phyloP scores from a whole-genome alignment of 1,140 invertebrate genomes.

The Mamestra configurata region DNA sequence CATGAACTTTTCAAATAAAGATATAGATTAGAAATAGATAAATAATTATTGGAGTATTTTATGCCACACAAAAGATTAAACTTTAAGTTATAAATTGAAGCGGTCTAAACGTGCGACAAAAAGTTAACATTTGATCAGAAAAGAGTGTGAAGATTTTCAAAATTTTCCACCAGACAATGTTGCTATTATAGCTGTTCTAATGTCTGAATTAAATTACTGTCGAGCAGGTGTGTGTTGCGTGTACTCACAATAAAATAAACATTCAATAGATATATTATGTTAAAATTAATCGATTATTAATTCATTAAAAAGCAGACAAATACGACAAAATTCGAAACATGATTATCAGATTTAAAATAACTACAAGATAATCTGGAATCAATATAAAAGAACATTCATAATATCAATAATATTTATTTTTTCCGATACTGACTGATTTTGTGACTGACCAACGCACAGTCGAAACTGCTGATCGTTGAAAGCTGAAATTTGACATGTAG shows the following conservation, averaged over 20 bases:
- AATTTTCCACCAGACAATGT: too few species aligned
- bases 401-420: neutral
- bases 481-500: too few species aligned
- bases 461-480: too few species aligned
- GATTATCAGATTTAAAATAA: neutral
- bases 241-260: too few species aligned
- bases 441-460: too few species aligned
- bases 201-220: too few species aligned
- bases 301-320: neutral
- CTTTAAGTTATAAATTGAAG: neutral
- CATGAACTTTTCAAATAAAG: constrained; percentile 47
- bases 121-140: too few species aligned
- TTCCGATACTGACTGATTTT: too few species aligned
- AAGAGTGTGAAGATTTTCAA: too few species aligned
- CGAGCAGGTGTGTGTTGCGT: too few species aligned
- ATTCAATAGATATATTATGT: neutral
- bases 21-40: constrained; percentile 14
- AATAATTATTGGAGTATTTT: neutral
- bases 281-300: neutral
- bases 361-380: neutral
- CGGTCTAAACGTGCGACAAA: too few species aligned
- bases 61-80: neutral
- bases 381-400: neutral
- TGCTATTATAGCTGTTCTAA: too few species aligned
- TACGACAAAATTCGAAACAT: neutral